Conservation (phyloP, 2,888 invertebrate genomes). For the Amaurobius ferox region DNA sequence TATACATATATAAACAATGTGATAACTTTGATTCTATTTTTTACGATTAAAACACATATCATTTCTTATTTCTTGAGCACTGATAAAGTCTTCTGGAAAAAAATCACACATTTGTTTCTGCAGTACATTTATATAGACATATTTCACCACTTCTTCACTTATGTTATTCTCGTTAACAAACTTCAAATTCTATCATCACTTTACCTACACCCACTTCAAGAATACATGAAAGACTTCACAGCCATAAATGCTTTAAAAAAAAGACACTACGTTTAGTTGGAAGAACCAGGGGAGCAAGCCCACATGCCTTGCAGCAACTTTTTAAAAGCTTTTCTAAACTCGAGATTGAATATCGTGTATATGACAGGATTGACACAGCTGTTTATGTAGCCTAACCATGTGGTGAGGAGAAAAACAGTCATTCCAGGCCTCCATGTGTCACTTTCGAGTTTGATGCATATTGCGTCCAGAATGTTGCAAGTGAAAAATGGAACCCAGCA, state of each 20-base stretch:
- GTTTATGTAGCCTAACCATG: slow-evolving; percentile 98
- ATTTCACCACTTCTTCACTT: no score
- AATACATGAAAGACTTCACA: background rate
- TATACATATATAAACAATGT: no score
- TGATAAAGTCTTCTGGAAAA: no score
- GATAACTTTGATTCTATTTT: no score
- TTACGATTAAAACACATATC: no score
- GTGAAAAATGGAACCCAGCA: slow-evolving; percentile 99
- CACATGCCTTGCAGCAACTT: slow-evolving; percentile 83
- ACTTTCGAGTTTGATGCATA: slow-evolving; percentile 86
- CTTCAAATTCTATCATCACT: background rate
- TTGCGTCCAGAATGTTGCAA: slow-evolving; percentile 96
- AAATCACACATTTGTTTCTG: no score
- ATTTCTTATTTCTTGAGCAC: no score
- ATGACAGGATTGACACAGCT: slow-evolving; percentile 87
- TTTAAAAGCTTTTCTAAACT: slow-evolving; percentile 98
- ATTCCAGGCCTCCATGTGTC: slow-evolving; percentile 89
- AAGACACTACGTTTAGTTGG: background rate
- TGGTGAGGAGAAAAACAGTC: slow-evolving; percentile 93
- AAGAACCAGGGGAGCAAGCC: background rate
- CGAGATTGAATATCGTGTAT: slow-evolving; percentile 96
- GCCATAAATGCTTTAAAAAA: no score
- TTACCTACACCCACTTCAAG: background rate
- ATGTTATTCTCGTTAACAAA: no score
- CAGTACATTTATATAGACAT: no score